Evolutionary conservation across 1,140 invertebrate genomes (phyloP).

Genomic region (Lethrus apterus): DNA sequence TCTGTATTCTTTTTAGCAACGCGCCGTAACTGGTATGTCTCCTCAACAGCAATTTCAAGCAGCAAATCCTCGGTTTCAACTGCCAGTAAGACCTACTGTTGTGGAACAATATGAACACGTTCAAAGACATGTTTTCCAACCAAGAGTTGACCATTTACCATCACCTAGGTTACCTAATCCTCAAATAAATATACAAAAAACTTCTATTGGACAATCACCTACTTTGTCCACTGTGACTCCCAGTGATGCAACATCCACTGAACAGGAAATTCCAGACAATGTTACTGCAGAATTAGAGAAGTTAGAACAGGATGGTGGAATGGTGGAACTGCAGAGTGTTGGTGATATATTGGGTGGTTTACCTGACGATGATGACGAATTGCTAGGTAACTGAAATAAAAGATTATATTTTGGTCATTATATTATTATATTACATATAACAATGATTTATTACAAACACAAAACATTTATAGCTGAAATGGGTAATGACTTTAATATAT

Average conservation of each 20-base stretch:
- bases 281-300: slow-evolving; percentile 73
- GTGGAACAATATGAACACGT: slow-evolving; percentile 35
- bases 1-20: slow-evolving; percentile 2
- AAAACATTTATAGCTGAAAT: slow-evolving; percentile 64
- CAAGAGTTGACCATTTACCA: slow-evolving; percentile 8
- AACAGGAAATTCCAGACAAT: slow-evolving; percentile 67
- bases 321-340: slow-evolving; percentile 66
- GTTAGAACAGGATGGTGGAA: slow-evolving; percentile 62
- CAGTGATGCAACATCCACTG: slow-evolving; percentile 28
- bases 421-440: not conserved
- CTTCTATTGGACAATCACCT: slow-evolving; percentile 7
- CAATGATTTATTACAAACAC: no score
- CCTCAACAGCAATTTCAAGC: slow-evolving; percentile 12
- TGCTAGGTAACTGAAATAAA: slow-evolving; percentile 63
- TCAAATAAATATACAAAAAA: slow-evolving; percentile 6
- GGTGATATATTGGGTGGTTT: slow-evolving; percentile 72
- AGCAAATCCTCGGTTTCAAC: slow-evolving; percentile 1
- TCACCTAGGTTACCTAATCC: slow-evolving; percentile 5
- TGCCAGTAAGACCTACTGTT: slow-evolving; percentile 20
- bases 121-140: slow-evolving; percentile 15
- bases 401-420: slow-evolving; percentile 6
- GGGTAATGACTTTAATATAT: slow-evolving; percentile 90
- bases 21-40: slow-evolving; percentile 9
- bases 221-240: slow-evolving; percentile 3
- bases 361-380: slow-evolving; percentile 80